These are phyloP conservation scores for Phrynosoma blainvillii DNA, from an alignment of 2,113 vertebrate genomes.

Conservation along the genomic window DNA sequence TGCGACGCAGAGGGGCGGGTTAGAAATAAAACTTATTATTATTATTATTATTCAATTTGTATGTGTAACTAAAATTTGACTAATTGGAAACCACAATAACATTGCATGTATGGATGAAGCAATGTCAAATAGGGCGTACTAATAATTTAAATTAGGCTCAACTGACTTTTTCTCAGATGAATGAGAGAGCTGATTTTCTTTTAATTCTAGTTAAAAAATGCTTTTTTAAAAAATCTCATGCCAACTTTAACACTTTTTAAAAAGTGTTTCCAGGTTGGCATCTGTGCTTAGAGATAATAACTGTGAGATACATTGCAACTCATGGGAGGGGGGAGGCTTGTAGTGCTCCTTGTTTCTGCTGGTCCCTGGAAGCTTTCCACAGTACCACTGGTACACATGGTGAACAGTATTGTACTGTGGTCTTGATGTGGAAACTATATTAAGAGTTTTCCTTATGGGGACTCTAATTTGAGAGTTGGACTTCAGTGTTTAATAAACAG, in stretches of 20 bases:
- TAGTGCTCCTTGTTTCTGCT: not conserved
- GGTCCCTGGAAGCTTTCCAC: not conserved
- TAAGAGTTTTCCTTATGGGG: not conserved
- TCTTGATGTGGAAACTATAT: not conserved
- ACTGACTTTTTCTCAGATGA: too few species aligned
- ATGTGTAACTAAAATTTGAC: not conserved
- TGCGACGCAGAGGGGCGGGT: too few species aligned
- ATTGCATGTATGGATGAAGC: not conserved
- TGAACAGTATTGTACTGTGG: not conserved
- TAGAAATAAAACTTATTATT: too few species aligned
- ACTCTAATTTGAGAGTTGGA: not conserved
- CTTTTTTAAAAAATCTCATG: not conserved
- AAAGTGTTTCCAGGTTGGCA: not conserved
- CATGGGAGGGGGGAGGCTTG: not conserved
- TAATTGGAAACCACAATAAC: not conserved
- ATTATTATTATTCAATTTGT: not conserved
- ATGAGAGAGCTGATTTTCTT: not conserved
- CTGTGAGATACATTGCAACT: not conserved
- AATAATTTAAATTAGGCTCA: not conserved
- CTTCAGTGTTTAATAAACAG: not conserved
- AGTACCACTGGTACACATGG: not conserved
- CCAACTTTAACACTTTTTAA: not conserved
- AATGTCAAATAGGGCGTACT: not conserved
- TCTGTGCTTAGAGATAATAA: not conserved
- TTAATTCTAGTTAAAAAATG: not conserved